These are phyloP conservation scores for Watsonalla cultraria DNA, from an alignment of 2,888 invertebrate genomes.

Conservation along the genomic window DNA sequence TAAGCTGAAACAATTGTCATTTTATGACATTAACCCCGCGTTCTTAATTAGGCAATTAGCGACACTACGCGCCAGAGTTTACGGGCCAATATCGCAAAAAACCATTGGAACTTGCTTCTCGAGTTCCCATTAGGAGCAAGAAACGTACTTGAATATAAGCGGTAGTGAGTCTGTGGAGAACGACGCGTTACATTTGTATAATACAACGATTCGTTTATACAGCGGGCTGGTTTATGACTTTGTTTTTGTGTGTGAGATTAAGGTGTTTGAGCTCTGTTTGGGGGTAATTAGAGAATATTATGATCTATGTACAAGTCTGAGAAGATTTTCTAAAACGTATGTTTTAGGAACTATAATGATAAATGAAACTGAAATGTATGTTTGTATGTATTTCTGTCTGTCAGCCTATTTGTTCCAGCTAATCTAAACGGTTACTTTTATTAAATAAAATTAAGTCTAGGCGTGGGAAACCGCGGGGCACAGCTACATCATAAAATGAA, in stretches of 20 bases:
- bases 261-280: slow-evolving; percentile 1
- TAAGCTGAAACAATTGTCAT: not conserved
- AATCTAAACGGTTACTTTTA: too few relatives aligned
- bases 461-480: too few relatives aligned
- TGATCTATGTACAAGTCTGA: too few relatives aligned
- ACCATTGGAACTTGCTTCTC: not conserved
- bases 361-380: too few relatives aligned
- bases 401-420: too few relatives aligned
- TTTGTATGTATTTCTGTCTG: too few relatives aligned
- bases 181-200: slow-evolving; percentile 45
- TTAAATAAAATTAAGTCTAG: too few relatives aligned
- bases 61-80: slow-evolving; percentile 1
- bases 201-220: slow-evolving; percentile 48
- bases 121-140: slow-evolving; percentile 28
- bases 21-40: not conserved
- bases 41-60: slow-evolving; percentile 2
- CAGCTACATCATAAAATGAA: too few relatives aligned
- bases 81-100: slow-evolving; percentile 3
- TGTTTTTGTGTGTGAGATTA: slow-evolving; percentile 7
- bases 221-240: slow-evolving; percentile 30
- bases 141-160: slow-evolving; percentile 51
- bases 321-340: too few relatives aligned
- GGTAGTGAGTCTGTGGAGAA: slow-evolving; percentile 34
- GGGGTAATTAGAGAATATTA: not conserved
- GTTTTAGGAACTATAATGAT: too few relatives aligned